These are phyloP conservation scores for Athalia circularis DNA, from an alignment of 2,888 invertebrate species.

Conservation along the genomic window DNA sequence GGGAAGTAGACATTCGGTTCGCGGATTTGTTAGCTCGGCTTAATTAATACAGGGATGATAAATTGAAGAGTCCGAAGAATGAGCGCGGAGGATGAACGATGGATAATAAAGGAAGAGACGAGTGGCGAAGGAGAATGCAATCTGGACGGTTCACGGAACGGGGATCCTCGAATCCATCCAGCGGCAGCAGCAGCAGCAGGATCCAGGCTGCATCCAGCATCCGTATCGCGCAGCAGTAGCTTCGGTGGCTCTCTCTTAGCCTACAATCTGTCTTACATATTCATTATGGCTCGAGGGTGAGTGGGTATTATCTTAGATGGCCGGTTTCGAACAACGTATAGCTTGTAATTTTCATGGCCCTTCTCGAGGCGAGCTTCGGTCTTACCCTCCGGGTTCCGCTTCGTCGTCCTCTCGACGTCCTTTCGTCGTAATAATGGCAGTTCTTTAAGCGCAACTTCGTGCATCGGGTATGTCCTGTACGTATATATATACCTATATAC, in stretches of 20 bases:
- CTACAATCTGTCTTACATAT: conserved; percentile 75
- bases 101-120: conserved; percentile 20
- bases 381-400: conserved; percentile 27
- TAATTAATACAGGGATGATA: conserved; percentile 38
- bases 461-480: background rate
- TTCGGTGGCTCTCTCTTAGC: conserved; percentile 71
- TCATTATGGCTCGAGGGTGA: conserved; percentile 73
- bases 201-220: conserved; percentile 53
- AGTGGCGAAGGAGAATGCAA: conserved; percentile 20
- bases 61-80: conserved; percentile 13
- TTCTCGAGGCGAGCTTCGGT: conserved; percentile 47
- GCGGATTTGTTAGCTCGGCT: conserved; percentile 25
- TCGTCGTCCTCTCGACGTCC: conserved; percentile 28
- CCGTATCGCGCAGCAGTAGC: conserved; percentile 73
- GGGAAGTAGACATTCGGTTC: background rate
- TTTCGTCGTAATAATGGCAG: conserved; percentile 56
- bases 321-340: conserved; percentile 72
- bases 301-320: conserved; percentile 73
- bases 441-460: conserved; percentile 52
- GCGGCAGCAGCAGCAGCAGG: too few relatives aligned
- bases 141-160: conserved; percentile 50
- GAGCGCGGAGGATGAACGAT: conserved; percentile 20
- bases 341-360: conserved; percentile 73
- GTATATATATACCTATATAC: background rate
- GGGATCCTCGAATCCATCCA: conserved; percentile 66